These are phyloP conservation scores for Ceryle rudis DNA, from an alignment of 2,797 vertebrate species.

Conservation along the genomic window DNA sequence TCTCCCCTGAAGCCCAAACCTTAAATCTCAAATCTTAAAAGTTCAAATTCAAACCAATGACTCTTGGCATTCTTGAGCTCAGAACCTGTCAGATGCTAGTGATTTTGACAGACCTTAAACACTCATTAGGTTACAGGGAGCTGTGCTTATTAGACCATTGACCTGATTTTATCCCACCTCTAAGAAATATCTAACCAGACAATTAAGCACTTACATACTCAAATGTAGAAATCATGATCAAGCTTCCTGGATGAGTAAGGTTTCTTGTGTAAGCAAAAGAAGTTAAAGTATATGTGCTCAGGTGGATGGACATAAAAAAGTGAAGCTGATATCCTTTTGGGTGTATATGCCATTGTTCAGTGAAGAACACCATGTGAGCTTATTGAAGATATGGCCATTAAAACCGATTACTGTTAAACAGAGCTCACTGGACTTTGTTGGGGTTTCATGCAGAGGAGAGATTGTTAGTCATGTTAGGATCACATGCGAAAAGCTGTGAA, in stretches of 20 bases:
- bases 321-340: background rate
- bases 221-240: background rate
- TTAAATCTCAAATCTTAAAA: background rate
- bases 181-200: background rate
- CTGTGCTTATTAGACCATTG: background rate
- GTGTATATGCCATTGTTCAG: background rate
- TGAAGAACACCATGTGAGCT: background rate
- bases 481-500: background rate
- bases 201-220: background rate
- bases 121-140: background rate
- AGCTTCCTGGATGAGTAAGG: background rate
- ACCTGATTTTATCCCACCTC: background rate
- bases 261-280: background rate
- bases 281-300: background rate
- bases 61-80: background rate
- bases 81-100: background rate
- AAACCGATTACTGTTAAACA: background rate
- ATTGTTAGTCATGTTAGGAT: conserved; percentile 34
- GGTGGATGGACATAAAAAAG: background rate
- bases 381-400: background rate
- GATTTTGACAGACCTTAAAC: background rate
- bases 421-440: background rate
- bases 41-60: background rate
- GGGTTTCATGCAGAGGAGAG: background rate
- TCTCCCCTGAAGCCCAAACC: background rate